A percentile compares a stretch with the other conserved stretches of the same genome.
Conservation (phyloP, 37 sponge, comb jelly and placozoan species). For the Halichondria panicea region DNA sequence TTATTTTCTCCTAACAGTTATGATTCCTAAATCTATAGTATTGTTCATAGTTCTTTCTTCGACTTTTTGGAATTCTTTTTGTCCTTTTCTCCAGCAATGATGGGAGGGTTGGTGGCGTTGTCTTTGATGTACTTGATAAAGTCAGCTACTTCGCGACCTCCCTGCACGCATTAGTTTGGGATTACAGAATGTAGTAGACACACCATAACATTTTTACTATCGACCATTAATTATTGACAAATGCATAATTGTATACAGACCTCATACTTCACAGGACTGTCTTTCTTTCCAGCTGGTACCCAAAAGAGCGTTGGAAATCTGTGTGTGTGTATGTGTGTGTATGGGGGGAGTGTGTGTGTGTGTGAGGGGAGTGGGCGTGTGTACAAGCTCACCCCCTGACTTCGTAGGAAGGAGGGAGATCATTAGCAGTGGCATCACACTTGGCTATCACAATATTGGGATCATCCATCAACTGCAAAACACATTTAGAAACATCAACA, state of each 20-base stretch:
- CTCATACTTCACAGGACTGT: conserved; percentile 66
- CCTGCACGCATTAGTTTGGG: conserved; percentile 28
- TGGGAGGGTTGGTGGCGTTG: conserved; percentile 68
- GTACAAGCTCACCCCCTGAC: conserved; percentile 75
- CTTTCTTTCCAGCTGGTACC: conserved; percentile 81
- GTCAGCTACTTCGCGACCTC: conserved; percentile 89
- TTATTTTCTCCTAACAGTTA: no score
- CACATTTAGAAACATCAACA: neutral
- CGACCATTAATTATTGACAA: neutral
- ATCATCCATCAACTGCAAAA: conserved; percentile 56
- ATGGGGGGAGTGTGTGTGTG: neutral
- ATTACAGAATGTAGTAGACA: neutral
- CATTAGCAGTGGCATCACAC: conserved; percentile 92
- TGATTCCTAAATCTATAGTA: neutral
- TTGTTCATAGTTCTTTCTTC: conserved; percentile 29
- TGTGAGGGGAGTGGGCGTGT: neutral
- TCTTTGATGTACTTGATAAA: conserved; percentile 83
- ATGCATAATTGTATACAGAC: conserved; percentile 29
- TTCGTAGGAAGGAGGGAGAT: conserved; percentile 70
- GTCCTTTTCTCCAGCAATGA: conserved; percentile 44
- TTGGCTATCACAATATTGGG: conserved; percentile 90
- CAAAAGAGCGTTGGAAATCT: conserved; percentile 88
- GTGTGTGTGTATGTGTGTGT: neutral
- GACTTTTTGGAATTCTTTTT: conserved; percentile 59
- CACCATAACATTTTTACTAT: neutral